Evolutionary conservation across 2,888 invertebrate species (phyloP).

Genomic region (Syrphus vitripennis): DNA sequence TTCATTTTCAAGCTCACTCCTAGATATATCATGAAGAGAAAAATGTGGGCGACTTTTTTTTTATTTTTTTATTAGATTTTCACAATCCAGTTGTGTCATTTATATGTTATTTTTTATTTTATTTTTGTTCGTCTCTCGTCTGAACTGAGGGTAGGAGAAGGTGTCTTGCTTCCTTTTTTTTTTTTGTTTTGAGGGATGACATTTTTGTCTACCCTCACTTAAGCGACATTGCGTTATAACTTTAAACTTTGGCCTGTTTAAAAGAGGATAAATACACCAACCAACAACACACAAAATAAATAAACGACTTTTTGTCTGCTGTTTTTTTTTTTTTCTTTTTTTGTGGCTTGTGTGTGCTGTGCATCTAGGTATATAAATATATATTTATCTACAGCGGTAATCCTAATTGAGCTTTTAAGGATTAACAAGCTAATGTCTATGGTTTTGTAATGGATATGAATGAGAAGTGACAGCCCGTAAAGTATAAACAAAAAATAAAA

Average conservation of each 20-base stretch:
- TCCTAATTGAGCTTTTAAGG: constrained; percentile 66
- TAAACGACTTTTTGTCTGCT: not conserved
- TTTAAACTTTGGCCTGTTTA: constrained; percentile 52
- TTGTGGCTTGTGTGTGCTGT: constrained; percentile 40
- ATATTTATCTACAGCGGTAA: constrained; percentile 41
- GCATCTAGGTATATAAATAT: not conserved
- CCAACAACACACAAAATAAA: not conserved
- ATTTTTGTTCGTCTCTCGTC: not conserved
- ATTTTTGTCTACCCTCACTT: not conserved
- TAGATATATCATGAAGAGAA: constrained; percentile 22
- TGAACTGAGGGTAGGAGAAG: not conserved
- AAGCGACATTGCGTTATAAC: constrained; percentile 31
- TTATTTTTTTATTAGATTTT: constrained; percentile 70
- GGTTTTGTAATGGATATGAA: constrained; percentile 45
- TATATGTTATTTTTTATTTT: constrained; percentile 27
- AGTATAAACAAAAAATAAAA: not conserved
- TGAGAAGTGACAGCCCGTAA: constrained; percentile 45
- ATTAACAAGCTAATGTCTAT: constrained; percentile 67
- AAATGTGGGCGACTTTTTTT: constrained; percentile 42
- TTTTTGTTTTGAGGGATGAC: not conserved
- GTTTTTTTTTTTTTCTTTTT: not conserved
- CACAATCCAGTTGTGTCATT: constrained; percentile 61
- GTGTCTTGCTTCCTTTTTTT: not conserved
- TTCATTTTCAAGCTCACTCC: constrained; percentile 28
- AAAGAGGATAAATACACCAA: not conserved